Percentiles rank a stretch among this genome's conserved stretches.
phyloP scores from a whole-genome alignment of 1,140 invertebrate species.

The Yoshiicerus persimilis region DNA sequence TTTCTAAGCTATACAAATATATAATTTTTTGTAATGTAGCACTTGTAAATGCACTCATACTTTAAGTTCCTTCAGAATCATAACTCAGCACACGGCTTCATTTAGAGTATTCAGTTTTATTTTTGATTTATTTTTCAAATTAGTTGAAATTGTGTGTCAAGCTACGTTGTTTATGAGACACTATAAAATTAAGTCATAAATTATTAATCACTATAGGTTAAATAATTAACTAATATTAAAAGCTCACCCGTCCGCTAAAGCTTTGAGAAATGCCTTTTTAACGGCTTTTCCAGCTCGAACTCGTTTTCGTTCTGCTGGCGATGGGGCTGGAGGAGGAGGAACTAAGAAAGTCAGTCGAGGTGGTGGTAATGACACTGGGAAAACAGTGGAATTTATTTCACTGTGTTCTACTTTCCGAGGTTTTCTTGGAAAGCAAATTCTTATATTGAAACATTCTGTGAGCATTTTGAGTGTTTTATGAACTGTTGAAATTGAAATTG shows the following conservation, averaged over 20 bases:
- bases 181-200: too few species aligned
- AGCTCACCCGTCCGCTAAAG: constrained; percentile 34
- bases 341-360: background rate
- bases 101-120: too few species aligned
- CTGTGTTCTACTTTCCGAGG: constrained; percentile 33
- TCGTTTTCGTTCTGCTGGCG: constrained; percentile 25
- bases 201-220: too few species aligned
- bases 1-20: too few species aligned
- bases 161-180: too few species aligned
- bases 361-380: background rate
- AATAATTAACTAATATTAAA: background rate
- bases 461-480: constrained; percentile 25
- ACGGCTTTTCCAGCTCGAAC: background rate
- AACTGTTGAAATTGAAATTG: too few species aligned
- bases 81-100: too few species aligned
- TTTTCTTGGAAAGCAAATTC: constrained; percentile 42
- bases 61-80: too few species aligned
- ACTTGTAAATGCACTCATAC: too few species aligned
- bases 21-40: too few species aligned
- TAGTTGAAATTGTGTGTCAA: too few species aligned
- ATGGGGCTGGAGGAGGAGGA: background rate
- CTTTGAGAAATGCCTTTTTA: constrained; percentile 36
- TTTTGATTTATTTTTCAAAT: too few species aligned
- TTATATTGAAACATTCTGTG: constrained; percentile 47
- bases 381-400: background rate